Evolutionary conservation across 2,888 invertebrate genomes (phyloP).

Genomic region (Deroplatys truncata): DNA sequence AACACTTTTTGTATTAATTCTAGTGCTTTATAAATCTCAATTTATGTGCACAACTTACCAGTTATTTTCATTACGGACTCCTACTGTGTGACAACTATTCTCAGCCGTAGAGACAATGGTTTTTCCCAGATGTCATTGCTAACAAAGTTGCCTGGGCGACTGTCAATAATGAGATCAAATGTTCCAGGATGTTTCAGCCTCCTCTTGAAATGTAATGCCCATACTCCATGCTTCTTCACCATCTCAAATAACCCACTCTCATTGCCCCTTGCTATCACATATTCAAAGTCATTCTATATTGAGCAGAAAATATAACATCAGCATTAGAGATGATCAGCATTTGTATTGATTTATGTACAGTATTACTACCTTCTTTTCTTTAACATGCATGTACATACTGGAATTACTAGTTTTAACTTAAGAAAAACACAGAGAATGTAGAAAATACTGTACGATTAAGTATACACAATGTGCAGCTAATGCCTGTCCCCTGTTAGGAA

Average conservation of each 20-base stretch:
- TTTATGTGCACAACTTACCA: background rate
- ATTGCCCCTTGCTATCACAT: conserved; percentile 55
- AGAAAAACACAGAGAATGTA: too few relatives aligned
- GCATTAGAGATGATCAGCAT: too few relatives aligned
- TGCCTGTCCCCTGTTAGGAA: too few relatives aligned
- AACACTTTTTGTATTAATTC: too few relatives aligned
- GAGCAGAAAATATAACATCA: background rate
- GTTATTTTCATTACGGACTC: background rate
- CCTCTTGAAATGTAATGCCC: conserved; percentile 57
- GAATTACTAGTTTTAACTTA: too few relatives aligned
- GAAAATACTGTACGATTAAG: too few relatives aligned
- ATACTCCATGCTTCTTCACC: conserved; percentile 53
- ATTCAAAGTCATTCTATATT: conserved; percentile 52
- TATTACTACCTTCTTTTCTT: too few relatives aligned
- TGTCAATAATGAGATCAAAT: conserved; percentile 56
- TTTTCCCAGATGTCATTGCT: conserved; percentile 49
- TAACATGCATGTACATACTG: too few relatives aligned
- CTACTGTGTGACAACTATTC: conserved; percentile 50
- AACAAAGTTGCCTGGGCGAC: conserved; percentile 41
- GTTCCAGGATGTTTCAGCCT: conserved; percentile 51
- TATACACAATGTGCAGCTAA: too few relatives aligned
- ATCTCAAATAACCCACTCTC: conserved; percentile 55
- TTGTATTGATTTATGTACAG: too few relatives aligned
- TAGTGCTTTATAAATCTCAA: background rate
- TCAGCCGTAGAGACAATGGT: conserved; percentile 51